Evolutionary conservation across 2,113 vertebrate species (phyloP).

Genomic region (Campylomormyrus numenius): DNA sequence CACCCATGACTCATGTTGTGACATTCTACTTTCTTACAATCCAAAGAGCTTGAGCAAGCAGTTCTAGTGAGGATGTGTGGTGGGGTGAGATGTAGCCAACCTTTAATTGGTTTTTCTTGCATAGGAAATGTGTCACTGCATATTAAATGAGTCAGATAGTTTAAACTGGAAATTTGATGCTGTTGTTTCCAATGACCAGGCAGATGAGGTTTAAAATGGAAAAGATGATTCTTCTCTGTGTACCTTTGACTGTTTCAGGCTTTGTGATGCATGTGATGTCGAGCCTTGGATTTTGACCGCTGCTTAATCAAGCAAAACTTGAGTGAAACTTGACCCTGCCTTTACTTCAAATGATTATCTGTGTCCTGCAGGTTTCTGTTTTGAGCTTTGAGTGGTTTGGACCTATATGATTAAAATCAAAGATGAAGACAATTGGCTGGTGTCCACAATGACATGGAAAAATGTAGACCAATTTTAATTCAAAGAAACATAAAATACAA

Average conservation of each 20-base stretch:
- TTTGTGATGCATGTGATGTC: not conserved
- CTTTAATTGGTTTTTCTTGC: not conserved
- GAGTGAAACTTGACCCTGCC: not conserved
- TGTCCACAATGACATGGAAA: not conserved
- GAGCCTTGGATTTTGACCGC: constrained; percentile 1
- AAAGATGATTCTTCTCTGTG: not conserved
- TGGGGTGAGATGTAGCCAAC: not conserved
- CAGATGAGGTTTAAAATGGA: not conserved
- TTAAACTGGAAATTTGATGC: not conserved
- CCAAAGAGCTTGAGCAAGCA: not conserved
- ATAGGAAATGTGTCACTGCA: not conserved
- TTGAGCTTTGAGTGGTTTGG: not conserved
- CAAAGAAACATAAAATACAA: not conserved
- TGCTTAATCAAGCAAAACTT: not conserved
- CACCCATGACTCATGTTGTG: not conserved
- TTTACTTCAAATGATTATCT: not conserved
- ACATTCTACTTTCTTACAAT: not conserved
- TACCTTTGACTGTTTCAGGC: not conserved
- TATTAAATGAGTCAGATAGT: not conserved
- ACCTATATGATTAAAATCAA: not conserved
- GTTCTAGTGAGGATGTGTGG: not conserved
- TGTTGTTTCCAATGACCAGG: not conserved
- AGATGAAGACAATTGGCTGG: not conserved
- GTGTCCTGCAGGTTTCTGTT: not conserved
- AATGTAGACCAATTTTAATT: not conserved